Conservation (phyloP, 2,113 vertebrate genomes). For the Lucifuga dentata region DNA sequence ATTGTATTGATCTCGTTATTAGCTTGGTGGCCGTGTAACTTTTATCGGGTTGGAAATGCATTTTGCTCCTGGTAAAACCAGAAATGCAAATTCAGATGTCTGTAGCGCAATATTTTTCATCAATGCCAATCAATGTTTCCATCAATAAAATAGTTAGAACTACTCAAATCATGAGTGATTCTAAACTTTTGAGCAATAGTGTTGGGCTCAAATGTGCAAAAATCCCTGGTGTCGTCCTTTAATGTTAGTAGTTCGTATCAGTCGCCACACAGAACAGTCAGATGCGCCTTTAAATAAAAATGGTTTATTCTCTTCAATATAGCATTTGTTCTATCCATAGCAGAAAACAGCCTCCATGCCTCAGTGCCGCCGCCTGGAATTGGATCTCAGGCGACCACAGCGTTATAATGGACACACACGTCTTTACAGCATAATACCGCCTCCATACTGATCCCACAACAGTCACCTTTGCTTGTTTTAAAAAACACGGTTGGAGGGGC, state of each 20-base stretch:
- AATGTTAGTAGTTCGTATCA: neutral
- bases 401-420: constrained; percentile 66
- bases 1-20: too few relatives aligned
- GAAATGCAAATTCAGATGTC: too few relatives aligned
- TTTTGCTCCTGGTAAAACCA: too few relatives aligned
- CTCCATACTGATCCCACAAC: constrained; percentile 70
- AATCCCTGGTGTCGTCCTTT: too few relatives aligned
- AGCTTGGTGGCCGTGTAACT: too few relatives aligned
- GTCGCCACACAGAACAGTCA: neutral
- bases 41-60: too few relatives aligned
- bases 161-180: too few relatives aligned
- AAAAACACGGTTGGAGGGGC: constrained; percentile 51
- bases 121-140: too few relatives aligned
- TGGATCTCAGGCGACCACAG: constrained; percentile 75
- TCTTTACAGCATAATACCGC: constrained; percentile 71
- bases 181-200: too few relatives aligned
- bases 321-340: constrained; percentile 82
- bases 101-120: too few relatives aligned
- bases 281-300: constrained; percentile 78
- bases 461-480: constrained; percentile 71
- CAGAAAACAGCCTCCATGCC: constrained; percentile 81
- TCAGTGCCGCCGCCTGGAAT: constrained; percentile 80
- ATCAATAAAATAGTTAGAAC: too few relatives aligned
- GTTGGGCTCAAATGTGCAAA: too few relatives aligned
- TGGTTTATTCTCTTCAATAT: constrained; percentile 84